Percentiles rank a stretch among this genome's conserved stretches.
These are phyloP conservation scores for Eustalomyia histrio DNA, from an alignment of 2,888 invertebrate genomes.

Conservation along the genomic window DNA sequence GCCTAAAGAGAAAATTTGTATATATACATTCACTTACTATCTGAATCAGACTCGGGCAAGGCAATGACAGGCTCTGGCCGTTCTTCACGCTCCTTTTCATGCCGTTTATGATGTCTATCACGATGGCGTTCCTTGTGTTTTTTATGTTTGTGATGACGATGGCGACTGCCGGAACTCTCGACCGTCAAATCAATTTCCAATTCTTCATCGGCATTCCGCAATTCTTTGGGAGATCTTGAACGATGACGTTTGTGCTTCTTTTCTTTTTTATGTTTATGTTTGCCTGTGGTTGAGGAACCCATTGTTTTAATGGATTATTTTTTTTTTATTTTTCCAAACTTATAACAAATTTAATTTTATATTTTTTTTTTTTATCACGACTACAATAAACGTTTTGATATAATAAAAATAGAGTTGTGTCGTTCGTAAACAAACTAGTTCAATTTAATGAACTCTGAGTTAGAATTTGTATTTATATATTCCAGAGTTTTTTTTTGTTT, in stretches of 20 bases:
- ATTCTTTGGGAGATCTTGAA: conserved; percentile 46
- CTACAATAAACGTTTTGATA: conserved; percentile 29
- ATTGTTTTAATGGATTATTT: conserved; percentile 68
- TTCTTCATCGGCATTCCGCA: conserved; percentile 66
- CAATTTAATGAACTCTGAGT: too few species aligned
- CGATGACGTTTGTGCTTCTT: conserved; percentile 74
- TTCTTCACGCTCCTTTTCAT: conserved; percentile 66
- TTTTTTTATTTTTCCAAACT: conserved; percentile 7
- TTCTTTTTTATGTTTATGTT: conserved; percentile 78
- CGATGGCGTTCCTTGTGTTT: conserved; percentile 76
- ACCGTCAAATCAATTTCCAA: conserved; percentile 60
- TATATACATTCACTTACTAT: conserved; percentile 75
- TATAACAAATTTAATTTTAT: conserved; percentile 9
- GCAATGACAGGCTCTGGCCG: conserved; percentile 73
- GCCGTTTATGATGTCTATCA: conserved; percentile 69
- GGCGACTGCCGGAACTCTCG: conserved; percentile 65
- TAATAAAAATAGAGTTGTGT: neutral
- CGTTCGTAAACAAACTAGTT: too few species aligned
- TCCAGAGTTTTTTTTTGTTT: too few species aligned
- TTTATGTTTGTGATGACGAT: conserved; percentile 73
- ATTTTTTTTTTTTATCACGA: conserved; percentile 19
- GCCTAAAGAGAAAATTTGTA: neutral
- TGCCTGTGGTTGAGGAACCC: conserved; percentile 78
- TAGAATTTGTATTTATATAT: too few species aligned
- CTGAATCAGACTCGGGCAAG: conserved; percentile 77